phyloP scores from a whole-genome alignment of 2,113 vertebrate species.

The Anas platyrhynchos region DNA sequence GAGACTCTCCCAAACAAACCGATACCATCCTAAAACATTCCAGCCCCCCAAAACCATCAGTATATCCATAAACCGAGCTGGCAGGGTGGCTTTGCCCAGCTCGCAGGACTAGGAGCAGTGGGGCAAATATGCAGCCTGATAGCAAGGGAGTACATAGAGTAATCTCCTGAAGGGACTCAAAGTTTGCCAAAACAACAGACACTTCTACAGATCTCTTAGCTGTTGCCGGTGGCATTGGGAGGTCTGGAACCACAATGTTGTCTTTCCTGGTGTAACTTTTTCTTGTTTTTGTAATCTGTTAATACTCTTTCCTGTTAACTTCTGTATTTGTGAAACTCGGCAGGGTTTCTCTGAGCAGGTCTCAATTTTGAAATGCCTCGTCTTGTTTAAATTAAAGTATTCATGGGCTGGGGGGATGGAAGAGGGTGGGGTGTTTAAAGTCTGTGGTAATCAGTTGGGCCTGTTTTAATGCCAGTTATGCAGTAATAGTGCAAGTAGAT shows the following conservation, averaged over 20 bases:
- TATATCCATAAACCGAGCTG: constrained; percentile 72
- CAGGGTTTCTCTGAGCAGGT: constrained; percentile 87
- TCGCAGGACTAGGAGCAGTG: constrained; percentile 68
- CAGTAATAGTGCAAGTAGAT: constrained; percentile 21
- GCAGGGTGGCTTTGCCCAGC: constrained; percentile 8
- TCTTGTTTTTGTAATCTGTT: constrained; percentile 56
- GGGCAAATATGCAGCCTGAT: constrained; percentile 60
- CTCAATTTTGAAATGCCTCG: constrained; percentile 79
- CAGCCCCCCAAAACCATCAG: constrained; percentile 74
- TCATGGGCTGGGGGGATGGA: not conserved
- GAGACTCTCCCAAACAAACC: constrained; percentile 87
- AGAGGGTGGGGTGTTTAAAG: not conserved
- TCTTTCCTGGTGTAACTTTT: constrained; percentile 36
- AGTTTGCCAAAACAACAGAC: constrained; percentile 53
- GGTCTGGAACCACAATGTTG: constrained; percentile 72
- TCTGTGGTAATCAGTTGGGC: constrained; percentile 18
- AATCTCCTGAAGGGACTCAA: constrained; percentile 76
- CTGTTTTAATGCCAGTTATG: constrained; percentile 69
- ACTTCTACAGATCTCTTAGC: constrained; percentile 55
- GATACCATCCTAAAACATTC: constrained; percentile 86
- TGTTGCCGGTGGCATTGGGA: not conserved
- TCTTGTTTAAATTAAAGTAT: constrained; percentile 52
- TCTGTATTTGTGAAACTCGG: constrained; percentile 70
- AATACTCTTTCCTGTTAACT: constrained; percentile 59
- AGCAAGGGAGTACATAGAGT: constrained; percentile 54